Base-by-base conservation (phyloP, 2,888 invertebrate genomes). In the Pyrrhia umbra region DNA sequence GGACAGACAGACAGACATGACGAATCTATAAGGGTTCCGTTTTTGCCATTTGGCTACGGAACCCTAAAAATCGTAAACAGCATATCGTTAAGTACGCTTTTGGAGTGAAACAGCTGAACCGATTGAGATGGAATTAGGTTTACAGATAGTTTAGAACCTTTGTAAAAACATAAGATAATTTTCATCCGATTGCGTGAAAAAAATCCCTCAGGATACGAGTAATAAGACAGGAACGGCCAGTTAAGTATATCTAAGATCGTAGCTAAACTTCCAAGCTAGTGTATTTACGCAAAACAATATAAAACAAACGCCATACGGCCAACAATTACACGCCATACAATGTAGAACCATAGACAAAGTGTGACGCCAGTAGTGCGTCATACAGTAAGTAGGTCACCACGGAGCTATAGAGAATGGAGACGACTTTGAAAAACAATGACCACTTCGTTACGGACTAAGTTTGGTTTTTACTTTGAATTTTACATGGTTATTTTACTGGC, bases 311-410 rank as follows among this genome's bases (percentile, higher is more conserved):
- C 56, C 56, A 62, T 75, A 58, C 27, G 39, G 46, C 43, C 52
- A 63, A 68, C 75, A 71, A 75, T 79, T 72, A 75, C 68, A 63
- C 75, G 75, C 61, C 45, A 43, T 68, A 79, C 81, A 75, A 65
- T 74, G 67, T 80, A 61, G 59, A 40, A 56, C 57, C 71, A 68
- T 60, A 82, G 78, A 82, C 81, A 82, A 82, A 80, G 79, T 46
- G 74, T 87, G 87, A 87, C 88, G 85, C 84, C 76, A 77, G 55
- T 3, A 67, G 84, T 86, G 86, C 86, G 88, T 88, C 88, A 87
- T 80, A 66, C 72, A 50, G 59, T 64, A 88, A 82, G 68, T 88
- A 64, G 86, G 88, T 86, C 88, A 83, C 66, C 77, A 60, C 62
- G 42, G 66, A 77, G 18, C 58, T 42, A 67, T 37, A 52, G 56